Conservation (phyloP, 1,140 invertebrate species). For the Dendroctonus valens region DNA sequence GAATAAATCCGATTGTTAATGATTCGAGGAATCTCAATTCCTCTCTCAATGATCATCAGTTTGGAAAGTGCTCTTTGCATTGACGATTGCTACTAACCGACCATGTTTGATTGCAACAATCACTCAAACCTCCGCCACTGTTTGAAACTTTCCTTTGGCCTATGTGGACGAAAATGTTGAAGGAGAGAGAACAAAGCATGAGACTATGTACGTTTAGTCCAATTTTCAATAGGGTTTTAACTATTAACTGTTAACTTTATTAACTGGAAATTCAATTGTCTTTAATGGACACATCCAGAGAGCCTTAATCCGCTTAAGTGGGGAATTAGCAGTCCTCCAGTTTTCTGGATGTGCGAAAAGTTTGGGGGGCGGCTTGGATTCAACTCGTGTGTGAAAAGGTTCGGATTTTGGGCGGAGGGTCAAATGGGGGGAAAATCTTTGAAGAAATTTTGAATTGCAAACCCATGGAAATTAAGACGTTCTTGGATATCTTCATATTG, state of each 20-base stretch:
- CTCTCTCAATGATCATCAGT: too few relatives aligned
- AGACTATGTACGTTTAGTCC: constrained; percentile 23
- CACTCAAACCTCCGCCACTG: too few relatives aligned
- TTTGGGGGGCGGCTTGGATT: constrained; percentile 7
- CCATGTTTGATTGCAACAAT: too few relatives aligned
- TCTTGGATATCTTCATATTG: too few relatives aligned
- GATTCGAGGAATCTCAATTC: constrained; percentile 1
- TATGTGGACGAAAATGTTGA: not conserved
- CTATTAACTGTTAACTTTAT: constrained; percentile 40
- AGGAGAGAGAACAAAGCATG: constrained; percentile 3
- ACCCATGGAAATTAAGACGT: too few relatives aligned
- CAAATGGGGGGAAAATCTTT: too few relatives aligned
- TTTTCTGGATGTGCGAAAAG: constrained; percentile 28
- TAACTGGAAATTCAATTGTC: constrained; percentile 42
- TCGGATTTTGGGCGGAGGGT: too few relatives aligned
- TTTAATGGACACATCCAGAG: constrained; percentile 39
- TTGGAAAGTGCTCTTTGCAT: too few relatives aligned
- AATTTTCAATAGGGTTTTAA: constrained; percentile 42
- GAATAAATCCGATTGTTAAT: constrained; percentile 7
- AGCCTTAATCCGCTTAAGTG: constrained; percentile 30
- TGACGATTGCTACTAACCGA: too few relatives aligned
- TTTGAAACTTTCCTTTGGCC: not conserved
- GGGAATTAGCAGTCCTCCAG: constrained; percentile 31
- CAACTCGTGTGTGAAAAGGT: too few relatives aligned
- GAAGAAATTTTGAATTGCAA: too few relatives aligned